A percentile compares a stretch with the other conserved stretches of the same genome.
Evolutionary conservation across 35 echinoderm and acorn worm species (phyloP).

Genomic region (Apostichopus parvimensis): DNA sequence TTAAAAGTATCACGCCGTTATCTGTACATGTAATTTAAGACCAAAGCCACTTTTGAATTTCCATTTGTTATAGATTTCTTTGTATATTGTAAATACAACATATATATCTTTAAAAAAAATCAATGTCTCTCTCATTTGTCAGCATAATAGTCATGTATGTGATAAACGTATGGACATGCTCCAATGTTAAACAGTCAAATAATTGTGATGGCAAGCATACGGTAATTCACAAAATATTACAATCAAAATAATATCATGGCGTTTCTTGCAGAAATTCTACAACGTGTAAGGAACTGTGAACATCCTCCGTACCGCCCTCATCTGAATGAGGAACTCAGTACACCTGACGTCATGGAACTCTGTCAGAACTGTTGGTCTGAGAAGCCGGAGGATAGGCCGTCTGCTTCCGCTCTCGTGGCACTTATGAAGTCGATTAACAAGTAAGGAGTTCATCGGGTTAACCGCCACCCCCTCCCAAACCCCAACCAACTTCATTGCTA

Average conservation of each 20-base stretch:
- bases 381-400: constrained; percentile 32
- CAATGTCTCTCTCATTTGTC: no score
- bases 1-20: no score
- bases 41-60: no score
- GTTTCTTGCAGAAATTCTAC: neutral
- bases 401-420: constrained; percentile 20
- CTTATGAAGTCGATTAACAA: constrained; percentile 52
- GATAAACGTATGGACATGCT: neutral
- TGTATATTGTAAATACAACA: no score
- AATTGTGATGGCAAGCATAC: neutral
- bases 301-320: constrained; percentile 25
- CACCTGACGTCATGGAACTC: constrained; percentile 13
- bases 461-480: no score
- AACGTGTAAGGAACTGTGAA: constrained; percentile 4
- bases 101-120: no score
- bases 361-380: constrained; percentile 55
- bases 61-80: no score
- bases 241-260: neutral
- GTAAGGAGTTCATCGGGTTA: neutral
- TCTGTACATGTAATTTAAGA: no score
- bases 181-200: neutral
- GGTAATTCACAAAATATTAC: neutral
- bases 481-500: no score
- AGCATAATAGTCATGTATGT: no score
- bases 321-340: constrained; percentile 36